Percentiles rank a stretch among this genome's conserved stretches.
Conservation (phyloP, 2,797 vertebrate genomes). For the Mergus octosetaceus region DNA sequence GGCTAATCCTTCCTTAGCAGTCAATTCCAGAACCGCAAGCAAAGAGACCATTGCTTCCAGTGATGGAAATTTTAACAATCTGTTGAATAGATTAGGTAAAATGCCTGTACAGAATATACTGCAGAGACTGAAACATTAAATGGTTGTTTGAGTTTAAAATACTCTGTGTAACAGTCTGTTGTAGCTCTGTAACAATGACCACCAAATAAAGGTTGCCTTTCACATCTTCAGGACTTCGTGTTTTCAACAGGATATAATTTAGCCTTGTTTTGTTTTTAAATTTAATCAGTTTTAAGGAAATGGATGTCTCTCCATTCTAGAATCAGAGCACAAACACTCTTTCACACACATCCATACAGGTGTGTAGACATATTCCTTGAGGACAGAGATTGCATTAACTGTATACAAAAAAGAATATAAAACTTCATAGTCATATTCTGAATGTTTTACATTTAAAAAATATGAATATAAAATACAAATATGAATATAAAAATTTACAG, state of each 20-base stretch:
- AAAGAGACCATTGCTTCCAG: neutral
- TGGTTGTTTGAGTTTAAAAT: neutral
- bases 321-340: neutral
- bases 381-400: neutral
- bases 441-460: neutral
- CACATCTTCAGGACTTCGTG: neutral
- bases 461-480: neutral
- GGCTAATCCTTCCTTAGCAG: neutral
- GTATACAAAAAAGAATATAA: neutral
- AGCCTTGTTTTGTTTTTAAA: neutral
- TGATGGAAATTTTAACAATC: neutral
- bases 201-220: neutral
- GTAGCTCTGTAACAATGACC: neutral
- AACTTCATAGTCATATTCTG: neutral
- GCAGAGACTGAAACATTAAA: neutral
- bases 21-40: neutral
- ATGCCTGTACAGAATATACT: neutral
- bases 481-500: neutral
- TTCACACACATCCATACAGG: neutral
- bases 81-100: neutral
- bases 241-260: neutral
- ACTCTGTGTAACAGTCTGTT: neutral
- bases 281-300: neutral
- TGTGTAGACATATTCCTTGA: neutral
- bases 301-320: neutral